A percentile compares a stretch with the other conserved stretches of the same genome.
Evolutionary conservation across 2,888 invertebrate genomes (phyloP).

Genomic region (Trachelus tabidus): DNA sequence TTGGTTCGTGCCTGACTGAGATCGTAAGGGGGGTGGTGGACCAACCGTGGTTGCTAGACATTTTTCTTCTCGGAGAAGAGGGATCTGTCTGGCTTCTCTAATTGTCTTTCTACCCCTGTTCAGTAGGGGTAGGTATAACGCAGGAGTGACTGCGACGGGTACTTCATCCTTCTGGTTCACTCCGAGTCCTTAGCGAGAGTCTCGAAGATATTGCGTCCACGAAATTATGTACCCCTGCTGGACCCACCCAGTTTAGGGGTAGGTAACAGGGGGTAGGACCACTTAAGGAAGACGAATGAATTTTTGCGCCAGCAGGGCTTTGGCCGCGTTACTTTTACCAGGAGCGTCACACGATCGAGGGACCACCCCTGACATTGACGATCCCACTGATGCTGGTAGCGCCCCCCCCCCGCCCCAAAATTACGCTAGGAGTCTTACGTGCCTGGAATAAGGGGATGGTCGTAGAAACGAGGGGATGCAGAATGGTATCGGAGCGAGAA

Average conservation of each 20-base stretch:
- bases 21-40: neutral
- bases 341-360: conserved; percentile 16
- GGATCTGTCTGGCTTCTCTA: neutral
- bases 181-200: neutral
- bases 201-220: conserved; percentile 1
- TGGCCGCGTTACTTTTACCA: conserved; percentile 18
- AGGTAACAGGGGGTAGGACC: conserved; percentile 5
- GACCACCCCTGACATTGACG: neutral
- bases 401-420: neutral
- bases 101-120: conserved; percentile 10
- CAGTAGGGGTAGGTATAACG: conserved; percentile 2
- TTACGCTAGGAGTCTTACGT: conserved; percentile 20
- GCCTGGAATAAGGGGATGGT: conserved; percentile 12
- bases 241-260: neutral
- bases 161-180: neutral
- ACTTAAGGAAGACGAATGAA: conserved; percentile 7
- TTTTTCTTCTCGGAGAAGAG: neutral
- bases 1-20: neutral
- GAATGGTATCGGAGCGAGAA: conserved; percentile 14
- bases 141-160: neutral
- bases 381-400: neutral
- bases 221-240: conserved; percentile 17
- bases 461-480: conserved; percentile 7
- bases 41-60: neutral
- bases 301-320: conserved; percentile 1